Evolutionary conservation across 2,113 vertebrate genomes (phyloP).

Genomic region (Tachysurus vachellii): DNA sequence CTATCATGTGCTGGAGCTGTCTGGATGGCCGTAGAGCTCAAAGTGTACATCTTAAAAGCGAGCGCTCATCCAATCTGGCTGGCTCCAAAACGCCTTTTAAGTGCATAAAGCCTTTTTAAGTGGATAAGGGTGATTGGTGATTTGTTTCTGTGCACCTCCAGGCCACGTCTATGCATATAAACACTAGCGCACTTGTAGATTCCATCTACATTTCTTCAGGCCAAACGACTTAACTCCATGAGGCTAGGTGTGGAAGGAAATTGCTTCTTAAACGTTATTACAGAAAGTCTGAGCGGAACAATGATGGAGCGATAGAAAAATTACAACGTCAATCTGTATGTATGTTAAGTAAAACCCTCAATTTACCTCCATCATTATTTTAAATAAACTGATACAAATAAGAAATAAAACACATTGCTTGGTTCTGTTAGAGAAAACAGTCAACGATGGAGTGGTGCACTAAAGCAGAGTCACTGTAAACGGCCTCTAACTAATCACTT

Average conservation of each 20-base stretch:
- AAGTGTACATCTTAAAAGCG: slow-evolving; percentile 24
- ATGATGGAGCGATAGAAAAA: background rate
- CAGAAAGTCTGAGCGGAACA: background rate
- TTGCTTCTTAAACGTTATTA: slow-evolving; percentile 1
- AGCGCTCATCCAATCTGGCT: slow-evolving; percentile 30
- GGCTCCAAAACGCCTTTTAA: slow-evolving; percentile 34
- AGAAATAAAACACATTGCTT: background rate
- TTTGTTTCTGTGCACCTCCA: slow-evolving; percentile 31
- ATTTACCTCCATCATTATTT: background rate
- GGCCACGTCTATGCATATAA: slow-evolving; percentile 34
- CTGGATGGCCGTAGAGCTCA: slow-evolving; percentile 38
- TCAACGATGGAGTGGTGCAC: background rate
- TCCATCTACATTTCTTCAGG: slow-evolving; percentile 17
- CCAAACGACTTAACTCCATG: background rate
- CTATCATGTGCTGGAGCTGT: slow-evolving; percentile 43
- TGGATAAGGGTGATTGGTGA: slow-evolving; percentile 28
- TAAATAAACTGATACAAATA: background rate
- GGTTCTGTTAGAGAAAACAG: background rate
- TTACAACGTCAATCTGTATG: background rate
- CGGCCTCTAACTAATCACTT: too few species aligned
- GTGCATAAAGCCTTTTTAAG: slow-evolving; percentile 40
- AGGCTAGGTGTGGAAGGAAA: slow-evolving; percentile 23
- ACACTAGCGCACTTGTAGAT: slow-evolving; percentile 19
- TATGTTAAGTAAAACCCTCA: background rate
- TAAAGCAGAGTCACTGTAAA: too few species aligned